Evolutionary conservation across 2,888 invertebrate species (phyloP).

Genomic region (Diarsia mendica): DNA sequence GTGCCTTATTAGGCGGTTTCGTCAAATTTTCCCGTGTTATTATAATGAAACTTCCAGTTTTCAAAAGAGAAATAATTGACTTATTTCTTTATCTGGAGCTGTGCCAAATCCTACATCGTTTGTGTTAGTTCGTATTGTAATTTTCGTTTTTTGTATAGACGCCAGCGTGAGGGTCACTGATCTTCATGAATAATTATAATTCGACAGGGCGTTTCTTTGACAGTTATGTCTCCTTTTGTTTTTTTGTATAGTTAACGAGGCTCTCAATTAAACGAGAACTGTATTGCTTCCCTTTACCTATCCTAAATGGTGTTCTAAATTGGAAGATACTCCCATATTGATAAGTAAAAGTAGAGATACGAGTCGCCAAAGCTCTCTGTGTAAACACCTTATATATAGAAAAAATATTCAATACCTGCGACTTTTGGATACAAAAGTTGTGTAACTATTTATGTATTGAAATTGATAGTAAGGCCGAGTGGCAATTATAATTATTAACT

Average conservation of each 20-base stretch:
- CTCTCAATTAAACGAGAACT: neutral
- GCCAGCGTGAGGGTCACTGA: constrained; percentile 50
- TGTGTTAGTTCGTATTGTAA: neutral
- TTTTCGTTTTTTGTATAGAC: constrained; percentile 60
- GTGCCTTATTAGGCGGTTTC: neutral
- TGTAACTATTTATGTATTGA: neutral
- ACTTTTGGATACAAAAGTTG: neutral
- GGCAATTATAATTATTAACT: neutral
- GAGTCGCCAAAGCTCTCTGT: neutral
- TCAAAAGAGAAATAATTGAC: constrained; percentile 65
- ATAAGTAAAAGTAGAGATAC: neutral
- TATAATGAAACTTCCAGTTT: constrained; percentile 1
- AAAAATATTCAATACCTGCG: neutral
- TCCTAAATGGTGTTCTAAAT: neutral
- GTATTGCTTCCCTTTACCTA: neutral
- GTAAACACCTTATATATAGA: neutral
- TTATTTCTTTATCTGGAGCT: constrained; percentile 69
- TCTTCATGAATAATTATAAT: constrained; percentile 73
- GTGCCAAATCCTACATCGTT: constrained; percentile 66
- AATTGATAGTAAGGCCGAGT: neutral
- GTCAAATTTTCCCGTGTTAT: neutral
- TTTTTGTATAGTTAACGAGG: constrained; percentile 39
- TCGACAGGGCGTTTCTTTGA: constrained; percentile 67
- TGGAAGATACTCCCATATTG: neutral
- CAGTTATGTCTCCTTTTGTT: constrained; percentile 42